phyloP scores from a whole-genome alignment of 2,888 invertebrate genomes.

The Fragum sueziense region DNA sequence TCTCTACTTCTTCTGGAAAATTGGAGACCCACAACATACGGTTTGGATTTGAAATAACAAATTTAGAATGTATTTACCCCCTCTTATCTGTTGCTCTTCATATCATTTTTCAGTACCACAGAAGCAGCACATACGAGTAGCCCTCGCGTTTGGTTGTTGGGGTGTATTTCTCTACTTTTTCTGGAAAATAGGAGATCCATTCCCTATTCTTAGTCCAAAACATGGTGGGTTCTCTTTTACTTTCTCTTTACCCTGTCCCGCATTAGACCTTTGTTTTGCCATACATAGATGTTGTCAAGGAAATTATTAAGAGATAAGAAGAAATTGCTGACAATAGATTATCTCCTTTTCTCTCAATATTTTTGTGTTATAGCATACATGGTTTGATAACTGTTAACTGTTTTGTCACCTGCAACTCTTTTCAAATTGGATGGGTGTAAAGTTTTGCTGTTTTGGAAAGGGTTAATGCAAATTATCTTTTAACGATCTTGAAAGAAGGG shows the following conservation, averaged over 20 bases:
- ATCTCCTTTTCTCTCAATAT: background rate
- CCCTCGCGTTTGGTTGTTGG: slow-evolving; percentile 93
- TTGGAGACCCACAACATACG: slow-evolving; percentile 99
- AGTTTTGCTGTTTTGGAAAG: background rate
- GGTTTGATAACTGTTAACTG: background rate
- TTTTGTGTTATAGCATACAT: background rate
- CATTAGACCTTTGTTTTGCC: too few relatives aligned
- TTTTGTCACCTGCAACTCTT: background rate
- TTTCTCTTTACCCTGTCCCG: too few relatives aligned
- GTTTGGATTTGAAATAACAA: too few relatives aligned
- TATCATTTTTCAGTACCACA: slow-evolving; percentile 69
- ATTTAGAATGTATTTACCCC: too few relatives aligned
- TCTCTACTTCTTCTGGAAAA: slow-evolving; percentile 98
- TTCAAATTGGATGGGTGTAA: background rate
- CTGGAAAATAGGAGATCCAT: slow-evolving; percentile 99
- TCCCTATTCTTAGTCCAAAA: slow-evolving; percentile 97
- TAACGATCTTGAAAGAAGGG: too few relatives aligned
- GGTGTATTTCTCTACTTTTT: slow-evolving; percentile 96
- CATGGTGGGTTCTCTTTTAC: slow-evolving; percentile 87
- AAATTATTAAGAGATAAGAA: background rate
- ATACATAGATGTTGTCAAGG: too few relatives aligned
- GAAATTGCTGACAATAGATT: background rate
- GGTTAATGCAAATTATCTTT: too few relatives aligned
- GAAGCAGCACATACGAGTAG: slow-evolving; percentile 69
- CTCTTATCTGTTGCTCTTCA: too few relatives aligned